These are phyloP conservation scores for Pseudomyrmex gracilis DNA, from an alignment of 1,140 invertebrate genomes.

Conservation along the genomic window DNA sequence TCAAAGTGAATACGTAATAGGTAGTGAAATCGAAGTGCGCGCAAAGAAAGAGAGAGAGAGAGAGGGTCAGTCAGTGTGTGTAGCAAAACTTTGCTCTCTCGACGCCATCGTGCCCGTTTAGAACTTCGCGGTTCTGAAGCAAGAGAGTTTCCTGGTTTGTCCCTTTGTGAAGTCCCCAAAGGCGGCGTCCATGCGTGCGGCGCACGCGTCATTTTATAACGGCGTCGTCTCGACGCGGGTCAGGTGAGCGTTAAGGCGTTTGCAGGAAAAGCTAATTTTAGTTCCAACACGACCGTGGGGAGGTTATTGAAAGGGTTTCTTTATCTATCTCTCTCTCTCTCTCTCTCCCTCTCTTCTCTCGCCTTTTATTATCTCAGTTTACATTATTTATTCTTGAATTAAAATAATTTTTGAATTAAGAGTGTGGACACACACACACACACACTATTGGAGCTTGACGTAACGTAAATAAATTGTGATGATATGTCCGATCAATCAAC, in stretches of 20 bases:
- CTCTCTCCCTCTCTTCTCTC: too few species aligned
- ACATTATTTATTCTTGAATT: too few species aligned
- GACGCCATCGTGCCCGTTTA: background rate
- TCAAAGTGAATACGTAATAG: conserved; percentile 53
- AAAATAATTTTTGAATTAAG: too few species aligned
- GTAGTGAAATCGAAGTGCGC: conserved; percentile 43
- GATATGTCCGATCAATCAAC: background rate
- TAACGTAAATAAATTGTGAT: background rate
- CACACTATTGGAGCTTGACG: too few species aligned
- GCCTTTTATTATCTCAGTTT: too few species aligned
- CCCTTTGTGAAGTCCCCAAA: conserved; percentile 44
- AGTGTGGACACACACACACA: too few species aligned
- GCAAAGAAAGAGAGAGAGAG: background rate
- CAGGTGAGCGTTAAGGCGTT: conserved; percentile 53
- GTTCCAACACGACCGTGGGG: conserved; percentile 24
- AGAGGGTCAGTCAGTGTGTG: background rate
- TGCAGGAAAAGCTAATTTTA: conserved; percentile 65
- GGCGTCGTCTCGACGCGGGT: conserved; percentile 21
- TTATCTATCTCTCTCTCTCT: too few species aligned
- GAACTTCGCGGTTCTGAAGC: conserved; percentile 4
- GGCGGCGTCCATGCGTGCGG: background rate
- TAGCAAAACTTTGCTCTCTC: conserved; percentile 11
- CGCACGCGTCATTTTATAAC: conserved; percentile 13
- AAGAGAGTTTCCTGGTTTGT: background rate
- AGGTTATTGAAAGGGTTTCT: conserved; percentile 39